Percentiles rank a stretch among this genome's conserved stretches.
Evolutionary conservation across 2,797 vertebrate genomes (phyloP).

Genomic region (Brotula barbata): DNA sequence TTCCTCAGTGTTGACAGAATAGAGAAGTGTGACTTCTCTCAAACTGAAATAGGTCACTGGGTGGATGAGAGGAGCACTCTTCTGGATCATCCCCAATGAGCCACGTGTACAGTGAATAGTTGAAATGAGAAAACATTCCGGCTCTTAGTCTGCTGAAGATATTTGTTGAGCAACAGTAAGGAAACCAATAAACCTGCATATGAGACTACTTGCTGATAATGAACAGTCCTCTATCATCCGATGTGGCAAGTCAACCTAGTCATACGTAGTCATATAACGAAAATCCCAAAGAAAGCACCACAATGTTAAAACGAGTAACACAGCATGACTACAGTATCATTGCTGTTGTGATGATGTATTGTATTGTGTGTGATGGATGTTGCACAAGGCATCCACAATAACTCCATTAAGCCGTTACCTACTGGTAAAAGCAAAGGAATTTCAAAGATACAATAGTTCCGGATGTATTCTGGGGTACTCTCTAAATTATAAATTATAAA

Average conservation of each 20-base stretch:
- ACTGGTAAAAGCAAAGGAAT: no score
- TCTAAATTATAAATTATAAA: no score
- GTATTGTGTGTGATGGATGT: no score
- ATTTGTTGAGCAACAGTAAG: conserved; percentile 4
- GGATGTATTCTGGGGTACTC: no score
- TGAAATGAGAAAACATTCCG: not conserved
- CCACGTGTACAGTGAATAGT: conserved; percentile 74
- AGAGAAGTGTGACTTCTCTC: not conserved
- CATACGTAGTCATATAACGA: no score
- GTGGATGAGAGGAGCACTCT: conserved; percentile 8
- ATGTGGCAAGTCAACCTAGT: no score
- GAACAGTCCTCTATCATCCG: not conserved
- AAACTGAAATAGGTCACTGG: not conserved
- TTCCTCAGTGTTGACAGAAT: not conserved
- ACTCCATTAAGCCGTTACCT: no score
- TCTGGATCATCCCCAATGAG: conserved; percentile 70
- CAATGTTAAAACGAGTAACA: no score
- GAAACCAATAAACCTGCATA: not conserved
- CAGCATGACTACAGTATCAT: not conserved
- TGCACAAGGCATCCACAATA: no score
- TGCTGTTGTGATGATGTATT: no score
- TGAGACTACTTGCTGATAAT: not conserved
- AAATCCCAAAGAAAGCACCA: no score
- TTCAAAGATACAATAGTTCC: no score
- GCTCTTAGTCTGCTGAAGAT: conserved; percentile 1